Percentiles rank a stretch among this genome's conserved stretches.
These are phyloP conservation scores for Leptura quadrifasciata DNA, from an alignment of 2,888 invertebrate species.

Conservation along the genomic window DNA sequence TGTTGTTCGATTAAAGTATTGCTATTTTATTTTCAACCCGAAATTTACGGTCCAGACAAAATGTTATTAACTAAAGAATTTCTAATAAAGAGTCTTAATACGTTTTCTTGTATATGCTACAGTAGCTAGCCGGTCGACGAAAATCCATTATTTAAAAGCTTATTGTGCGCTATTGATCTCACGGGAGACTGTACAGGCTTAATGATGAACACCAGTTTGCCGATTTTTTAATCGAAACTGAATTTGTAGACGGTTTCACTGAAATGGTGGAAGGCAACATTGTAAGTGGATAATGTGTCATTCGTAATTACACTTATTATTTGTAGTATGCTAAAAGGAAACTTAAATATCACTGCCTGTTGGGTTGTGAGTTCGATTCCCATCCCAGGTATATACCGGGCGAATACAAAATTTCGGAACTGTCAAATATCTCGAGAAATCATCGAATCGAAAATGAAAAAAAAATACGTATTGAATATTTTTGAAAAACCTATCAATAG, in stretches of 20 bases:
- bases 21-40: neutral
- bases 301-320: too few species aligned
- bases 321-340: too few species aligned
- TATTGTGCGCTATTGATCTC: conserved; percentile 47
- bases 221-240: neutral
- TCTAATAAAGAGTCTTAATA: conserved; percentile 42
- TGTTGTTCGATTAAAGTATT: neutral
- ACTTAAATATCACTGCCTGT: too few species aligned
- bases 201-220: conserved; percentile 9
- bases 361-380: too few species aligned
- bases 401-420: too few species aligned
- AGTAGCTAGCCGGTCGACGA: conserved; percentile 35
- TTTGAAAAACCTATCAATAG: too few species aligned
- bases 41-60: conserved; percentile 16
- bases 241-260: neutral
- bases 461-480: too few species aligned
- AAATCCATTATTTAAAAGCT: conserved; percentile 50
- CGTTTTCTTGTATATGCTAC: conserved; percentile 40
- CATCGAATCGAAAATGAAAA: too few species aligned
- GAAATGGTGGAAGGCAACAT: too few species aligned
- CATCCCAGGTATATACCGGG: too few species aligned
- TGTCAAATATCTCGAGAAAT: too few species aligned
- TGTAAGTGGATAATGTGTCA: too few species aligned
- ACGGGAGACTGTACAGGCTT: conserved; percentile 29
- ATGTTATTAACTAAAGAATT: conserved; percentile 46